Base-by-base conservation (phyloP, 2,888 invertebrate species). In the Xestoiulus laeticollis region DNA sequence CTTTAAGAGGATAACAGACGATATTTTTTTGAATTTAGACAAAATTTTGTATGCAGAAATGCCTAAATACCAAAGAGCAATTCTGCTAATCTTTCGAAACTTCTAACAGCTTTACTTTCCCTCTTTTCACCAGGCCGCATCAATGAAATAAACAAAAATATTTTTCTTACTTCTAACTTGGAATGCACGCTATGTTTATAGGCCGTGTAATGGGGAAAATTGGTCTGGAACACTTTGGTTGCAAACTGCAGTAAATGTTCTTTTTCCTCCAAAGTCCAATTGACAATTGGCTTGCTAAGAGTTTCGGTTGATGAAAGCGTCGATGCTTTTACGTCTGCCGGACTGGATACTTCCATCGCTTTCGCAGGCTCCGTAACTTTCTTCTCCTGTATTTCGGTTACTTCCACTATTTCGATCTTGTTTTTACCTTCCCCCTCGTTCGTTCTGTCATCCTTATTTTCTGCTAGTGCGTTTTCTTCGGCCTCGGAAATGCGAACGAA, bases 241-340 rank as follows among this genome's bases (percentile, higher is more conserved):
- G 97, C 95, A 90, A 98, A 95, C 91, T 96, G 95, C 91, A 98
- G 94, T 85, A 98, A 93, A 92, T 96, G 96, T 91, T 98, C 98
- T 90, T 96, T 95, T 91, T 98, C 97, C 90, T 96, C 95, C 90
- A 96, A 93, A 53, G 95, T 94, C 96, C 96, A 97, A 10, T 87
- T 84, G 22, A 68, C 10, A 6, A 87, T 43, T 16, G 48, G n/a
- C 33, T 87, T 26, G 30, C 30, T 48, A 12, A 53, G 48, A 2
- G 22, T 26, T 12, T 82, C 82, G 12, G 30, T 26, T 10, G 33
- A 1, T 12, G 38, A 22, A 8, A 10, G 8, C 3, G 38, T 26
- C 10, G 82, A 33, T 8, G 82, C 32, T 43, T 68, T n/a, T 12
- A 48, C 68, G 1, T 38, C 87, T 32, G 6, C 32, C 10, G 82